Evolutionary conservation across 2,797 vertebrate species (phyloP).

Genomic region (Aldrovandia affinis): DNA sequence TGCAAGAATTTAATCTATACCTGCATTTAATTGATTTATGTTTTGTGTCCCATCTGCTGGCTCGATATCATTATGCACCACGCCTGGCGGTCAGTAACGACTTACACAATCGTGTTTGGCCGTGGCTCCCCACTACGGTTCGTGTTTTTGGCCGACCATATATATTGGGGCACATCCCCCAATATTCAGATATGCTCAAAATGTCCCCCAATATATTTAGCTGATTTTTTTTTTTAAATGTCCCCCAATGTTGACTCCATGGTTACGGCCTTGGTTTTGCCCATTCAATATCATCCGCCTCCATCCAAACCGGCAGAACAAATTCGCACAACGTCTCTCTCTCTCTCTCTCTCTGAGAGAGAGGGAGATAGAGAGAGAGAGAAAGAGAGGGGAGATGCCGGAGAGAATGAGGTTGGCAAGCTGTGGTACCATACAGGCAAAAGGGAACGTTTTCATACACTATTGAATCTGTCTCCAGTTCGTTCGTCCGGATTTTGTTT

Average conservation of each 20-base stretch:
- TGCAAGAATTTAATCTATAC: slow-evolving; percentile 10
- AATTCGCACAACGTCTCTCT: background rate
- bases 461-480: background rate
- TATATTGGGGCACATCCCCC: no score
- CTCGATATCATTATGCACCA: background rate
- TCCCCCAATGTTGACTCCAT: background rate
- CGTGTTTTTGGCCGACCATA: no score
- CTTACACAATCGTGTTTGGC: background rate
- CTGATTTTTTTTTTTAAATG: no score
- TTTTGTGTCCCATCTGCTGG: background rate
- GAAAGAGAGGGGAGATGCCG: background rate
- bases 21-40: slow-evolving; percentile 8
- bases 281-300: background rate
- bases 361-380: background rate
- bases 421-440: background rate
- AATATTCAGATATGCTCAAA: no score
- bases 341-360: background rate
- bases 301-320: background rate
- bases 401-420: background rate
- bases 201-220: no score
- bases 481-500: background rate
- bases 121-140: background rate
- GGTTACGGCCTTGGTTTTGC: background rate
- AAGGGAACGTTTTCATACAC: background rate
- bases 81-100: background rate